These are phyloP conservation scores for Thripadectes ignobilis DNA, from an alignment of 2,797 vertebrate genomes.

Conservation along the genomic window DNA sequence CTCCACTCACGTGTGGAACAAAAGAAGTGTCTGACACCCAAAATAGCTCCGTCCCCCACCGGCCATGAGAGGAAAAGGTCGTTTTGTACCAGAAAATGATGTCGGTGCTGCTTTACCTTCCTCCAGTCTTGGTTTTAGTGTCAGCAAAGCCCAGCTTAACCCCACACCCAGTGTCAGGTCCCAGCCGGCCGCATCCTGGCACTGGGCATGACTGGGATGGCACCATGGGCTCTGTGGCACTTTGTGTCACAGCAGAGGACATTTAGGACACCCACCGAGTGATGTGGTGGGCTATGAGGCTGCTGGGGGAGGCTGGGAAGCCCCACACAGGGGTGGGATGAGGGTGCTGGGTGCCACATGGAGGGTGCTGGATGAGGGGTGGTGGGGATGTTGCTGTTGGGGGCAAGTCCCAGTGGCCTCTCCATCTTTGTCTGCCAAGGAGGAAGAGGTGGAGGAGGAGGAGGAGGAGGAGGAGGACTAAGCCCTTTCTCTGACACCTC, in stretches of 20 bases:
- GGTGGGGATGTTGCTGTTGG: neutral
- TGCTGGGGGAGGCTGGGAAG: neutral
- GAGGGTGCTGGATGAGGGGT: neutral
- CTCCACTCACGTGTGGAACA: neutral
- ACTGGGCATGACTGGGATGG: neutral
- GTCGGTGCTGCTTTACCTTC: neutral
- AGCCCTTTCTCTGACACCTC: neutral
- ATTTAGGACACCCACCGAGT: neutral
- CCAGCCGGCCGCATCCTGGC: rapidly evolving
- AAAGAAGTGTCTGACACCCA: neutral
- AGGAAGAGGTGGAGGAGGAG: neutral
- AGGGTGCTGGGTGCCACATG: neutral
- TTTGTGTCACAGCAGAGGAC: neutral
- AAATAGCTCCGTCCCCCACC: neutral
- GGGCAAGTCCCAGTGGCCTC: rapidly evolving
- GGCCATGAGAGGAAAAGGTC: neutral
- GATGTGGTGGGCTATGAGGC: neutral
- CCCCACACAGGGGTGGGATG: neutral
- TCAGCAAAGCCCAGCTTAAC: neutral
- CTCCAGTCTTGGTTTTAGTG: neutral
- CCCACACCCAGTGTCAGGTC: neutral
- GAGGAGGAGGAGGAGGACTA: neutral
- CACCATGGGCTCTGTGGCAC: neutral
- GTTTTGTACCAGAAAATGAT: neutral
- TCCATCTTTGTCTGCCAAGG: neutral